These are phyloP conservation scores for Pristionchus maxplancki DNA, from an alignment of 2,888 invertebrate species.

Conservation along the genomic window DNA sequence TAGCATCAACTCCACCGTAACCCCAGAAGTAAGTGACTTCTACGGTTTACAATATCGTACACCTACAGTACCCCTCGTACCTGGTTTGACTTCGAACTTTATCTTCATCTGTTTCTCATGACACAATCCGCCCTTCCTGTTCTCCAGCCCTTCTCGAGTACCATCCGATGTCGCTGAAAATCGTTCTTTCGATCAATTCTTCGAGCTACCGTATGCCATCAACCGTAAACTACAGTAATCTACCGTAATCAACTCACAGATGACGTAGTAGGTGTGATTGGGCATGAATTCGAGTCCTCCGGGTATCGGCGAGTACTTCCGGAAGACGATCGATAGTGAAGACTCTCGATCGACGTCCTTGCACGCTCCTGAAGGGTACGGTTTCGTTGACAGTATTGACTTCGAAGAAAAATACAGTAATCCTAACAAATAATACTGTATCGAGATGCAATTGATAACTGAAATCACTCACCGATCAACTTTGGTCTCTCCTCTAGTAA, in stretches of 20 bases:
- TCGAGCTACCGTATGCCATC: no score
- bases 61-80: slow-evolving; percentile 25
- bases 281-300: slow-evolving; percentile 74
- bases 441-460: neutral
- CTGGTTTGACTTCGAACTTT: slow-evolving; percentile 72
- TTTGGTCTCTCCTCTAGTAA: neutral
- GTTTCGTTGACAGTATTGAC: slow-evolving; percentile 43
- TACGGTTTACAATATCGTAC: neutral
- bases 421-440: neutral
- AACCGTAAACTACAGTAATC: neutral
- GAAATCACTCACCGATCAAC: neutral
- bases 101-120: slow-evolving; percentile 72
- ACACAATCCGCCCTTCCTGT: slow-evolving; percentile 73
- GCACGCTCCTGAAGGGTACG: slow-evolving; percentile 59
- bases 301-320: slow-evolving; percentile 75
- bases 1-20: neutral
- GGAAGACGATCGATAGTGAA: slow-evolving; percentile 74
- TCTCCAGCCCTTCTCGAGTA: slow-evolving; percentile 69
- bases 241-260: slow-evolving; percentile 65
- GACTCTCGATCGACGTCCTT: slow-evolving; percentile 60
- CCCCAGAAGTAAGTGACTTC: no score
- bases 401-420: neutral
- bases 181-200: neutral
- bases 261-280: slow-evolving; percentile 74
- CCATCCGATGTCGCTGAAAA: slow-evolving; percentile 76